Percentiles rank a stretch among this genome's conserved stretches.
phyloP scores from a whole-genome alignment of 2,113 vertebrate species.

The Prochilodus magdalenae region DNA sequence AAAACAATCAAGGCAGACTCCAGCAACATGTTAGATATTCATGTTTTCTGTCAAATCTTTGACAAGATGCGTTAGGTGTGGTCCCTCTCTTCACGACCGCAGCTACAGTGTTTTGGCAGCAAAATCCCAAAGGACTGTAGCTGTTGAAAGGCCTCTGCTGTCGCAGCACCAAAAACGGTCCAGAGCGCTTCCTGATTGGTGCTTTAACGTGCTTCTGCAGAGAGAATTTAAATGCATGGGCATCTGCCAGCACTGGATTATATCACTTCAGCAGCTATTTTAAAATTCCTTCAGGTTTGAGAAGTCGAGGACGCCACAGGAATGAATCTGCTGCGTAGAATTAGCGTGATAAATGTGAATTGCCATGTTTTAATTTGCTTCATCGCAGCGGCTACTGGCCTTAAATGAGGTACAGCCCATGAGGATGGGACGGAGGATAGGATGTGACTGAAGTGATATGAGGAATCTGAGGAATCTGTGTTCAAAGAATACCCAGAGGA shows the following conservation, averaged over 20 bases:
- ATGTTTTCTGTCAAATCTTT: no score
- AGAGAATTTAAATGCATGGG: slow-evolving; percentile 31
- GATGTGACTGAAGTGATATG: slow-evolving; percentile 39
- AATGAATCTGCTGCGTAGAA: slow-evolving; percentile 1
- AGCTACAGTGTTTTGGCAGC: background rate
- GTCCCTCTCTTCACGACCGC: no score
- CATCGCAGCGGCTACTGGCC: slow-evolving; percentile 17
- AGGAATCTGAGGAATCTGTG: slow-evolving; percentile 49
- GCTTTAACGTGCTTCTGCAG: slow-evolving; percentile 46
- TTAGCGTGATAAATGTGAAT: slow-evolving; percentile 42
- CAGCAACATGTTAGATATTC: no score
- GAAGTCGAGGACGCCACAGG: slow-evolving; percentile 1
- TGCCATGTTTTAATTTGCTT: slow-evolving; percentile 46
- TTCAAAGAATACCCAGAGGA: slow-evolving; percentile 34
- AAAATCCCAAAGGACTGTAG: background rate
- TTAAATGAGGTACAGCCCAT: slow-evolving; percentile 32
- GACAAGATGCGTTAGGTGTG: no score
- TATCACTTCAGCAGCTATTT: slow-evolving; percentile 20
- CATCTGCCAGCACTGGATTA: slow-evolving; percentile 12
- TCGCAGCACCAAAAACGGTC: background rate
- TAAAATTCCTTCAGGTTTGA: slow-evolving; percentile 22
- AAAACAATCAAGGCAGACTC: no score
- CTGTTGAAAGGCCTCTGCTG: slow-evolving; percentile 22
- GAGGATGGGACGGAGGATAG: background rate
- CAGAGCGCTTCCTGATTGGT: slow-evolving; percentile 3